A percentile compares a stretch with the other conserved stretches of the same genome.
phyloP scores from a whole-genome alignment of 2,797 vertebrate species.

The Garrulus glandarius region DNA sequence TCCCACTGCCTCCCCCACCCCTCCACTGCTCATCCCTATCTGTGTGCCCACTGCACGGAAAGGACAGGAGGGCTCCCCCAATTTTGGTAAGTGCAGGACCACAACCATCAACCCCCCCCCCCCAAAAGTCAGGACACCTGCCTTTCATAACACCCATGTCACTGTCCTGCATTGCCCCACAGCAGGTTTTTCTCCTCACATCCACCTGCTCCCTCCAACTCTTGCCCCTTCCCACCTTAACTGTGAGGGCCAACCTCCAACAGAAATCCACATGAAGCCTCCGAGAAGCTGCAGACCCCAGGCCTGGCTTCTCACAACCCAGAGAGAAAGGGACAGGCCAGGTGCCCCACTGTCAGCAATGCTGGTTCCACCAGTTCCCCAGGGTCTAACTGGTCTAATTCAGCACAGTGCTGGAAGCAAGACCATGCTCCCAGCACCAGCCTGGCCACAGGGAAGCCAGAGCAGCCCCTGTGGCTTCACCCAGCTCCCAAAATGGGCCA shows the following conservation, averaged over 20 bases:
- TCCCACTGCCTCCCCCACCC: background rate
- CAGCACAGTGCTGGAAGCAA: background rate
- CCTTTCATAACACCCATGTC: background rate
- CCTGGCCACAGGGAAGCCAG: background rate
- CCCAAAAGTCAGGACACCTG: background rate
- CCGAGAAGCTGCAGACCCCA: background rate
- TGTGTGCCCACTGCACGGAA: background rate
- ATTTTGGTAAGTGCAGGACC: background rate
- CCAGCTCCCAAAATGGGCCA: background rate
- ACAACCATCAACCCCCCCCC: background rate
- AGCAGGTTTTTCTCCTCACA: background rate
- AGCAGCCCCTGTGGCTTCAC: background rate
- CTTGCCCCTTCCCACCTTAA: background rate
- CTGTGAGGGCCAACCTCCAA: background rate
- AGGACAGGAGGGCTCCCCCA: background rate
- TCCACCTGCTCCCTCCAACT: background rate
- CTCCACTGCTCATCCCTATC: background rate
- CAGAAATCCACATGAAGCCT: background rate
- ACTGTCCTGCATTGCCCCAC: fast-evolving
- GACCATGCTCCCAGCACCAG: fast-evolving
- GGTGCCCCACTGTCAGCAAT: background rate
- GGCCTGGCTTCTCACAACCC: background rate
- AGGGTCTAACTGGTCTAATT: background rate
- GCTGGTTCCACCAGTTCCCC: fast-evolving
- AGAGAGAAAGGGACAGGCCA: background rate